Conservation (phyloP, 2,888 invertebrate species). For the Mesorhabditis spiculigera region DNA sequence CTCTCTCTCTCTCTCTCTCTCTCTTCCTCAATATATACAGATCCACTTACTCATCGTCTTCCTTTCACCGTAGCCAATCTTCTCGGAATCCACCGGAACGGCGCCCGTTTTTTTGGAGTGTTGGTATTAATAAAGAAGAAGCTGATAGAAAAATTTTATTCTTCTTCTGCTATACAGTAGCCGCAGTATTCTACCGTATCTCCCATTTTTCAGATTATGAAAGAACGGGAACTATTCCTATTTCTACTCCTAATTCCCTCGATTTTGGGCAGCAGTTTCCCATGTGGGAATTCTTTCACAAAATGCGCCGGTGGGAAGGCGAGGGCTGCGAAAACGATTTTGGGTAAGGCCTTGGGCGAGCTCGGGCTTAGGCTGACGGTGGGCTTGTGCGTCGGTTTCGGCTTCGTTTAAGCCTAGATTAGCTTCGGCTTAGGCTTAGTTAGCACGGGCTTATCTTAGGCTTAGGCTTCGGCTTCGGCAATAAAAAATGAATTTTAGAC, state of each 20-base stretch:
- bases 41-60: too few species aligned
- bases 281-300: slow-evolving; percentile 50
- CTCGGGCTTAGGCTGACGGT: too few species aligned
- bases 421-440: neutral
- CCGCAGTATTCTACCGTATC: too few species aligned
- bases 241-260: neutral
- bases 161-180: too few species aligned
- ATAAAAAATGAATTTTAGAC: neutral
- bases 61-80: too few species aligned
- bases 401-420: neutral
- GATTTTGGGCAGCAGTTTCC: slow-evolving; percentile 33
- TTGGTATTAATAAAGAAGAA: too few species aligned
- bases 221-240: neutral
- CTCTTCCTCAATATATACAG: too few species aligned
- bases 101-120: too few species aligned
- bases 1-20: too few species aligned
- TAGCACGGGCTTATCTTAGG: neutral
- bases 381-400: neutral
- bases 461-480: neutral
- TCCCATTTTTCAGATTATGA: too few species aligned
- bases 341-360: neutral
- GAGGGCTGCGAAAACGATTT: slow-evolving; percentile 13
- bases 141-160: too few species aligned
- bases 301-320: slow-evolving; percentile 35
- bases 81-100: too few species aligned